Percentiles rank a stretch among this genome's conserved stretches.
Conservation (phyloP, 2,888 invertebrate genomes). For the Himalopsyche tibetana region DNA sequence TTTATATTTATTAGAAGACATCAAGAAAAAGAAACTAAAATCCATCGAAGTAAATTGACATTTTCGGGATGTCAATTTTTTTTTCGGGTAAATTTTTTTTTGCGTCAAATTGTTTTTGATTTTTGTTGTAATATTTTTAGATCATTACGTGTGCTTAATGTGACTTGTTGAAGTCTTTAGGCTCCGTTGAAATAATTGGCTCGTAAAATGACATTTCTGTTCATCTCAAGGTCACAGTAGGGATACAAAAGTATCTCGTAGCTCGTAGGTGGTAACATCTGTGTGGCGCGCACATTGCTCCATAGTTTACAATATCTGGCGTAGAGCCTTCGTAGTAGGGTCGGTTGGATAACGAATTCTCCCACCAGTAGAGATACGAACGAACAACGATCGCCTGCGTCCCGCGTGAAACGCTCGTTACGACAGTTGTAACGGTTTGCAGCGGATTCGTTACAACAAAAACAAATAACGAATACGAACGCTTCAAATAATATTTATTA, state of each 20-base stretch:
- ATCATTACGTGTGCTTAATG: no score
- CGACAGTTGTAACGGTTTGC: slow-evolving; percentile 9
- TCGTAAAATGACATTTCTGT: background rate
- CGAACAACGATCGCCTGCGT: slow-evolving; percentile 34
- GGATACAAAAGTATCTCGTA: background rate
- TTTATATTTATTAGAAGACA: no score
- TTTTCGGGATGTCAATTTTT: no score
- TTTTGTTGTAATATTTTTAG: no score
- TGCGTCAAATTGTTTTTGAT: no score
- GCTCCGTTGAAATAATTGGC: background rate
- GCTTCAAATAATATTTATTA: background rate
- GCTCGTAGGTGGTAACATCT: background rate
- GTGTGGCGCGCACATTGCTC: slow-evolving; percentile 25
- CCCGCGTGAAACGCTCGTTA: slow-evolving; percentile 26
- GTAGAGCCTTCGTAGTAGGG: slow-evolving; percentile 8
- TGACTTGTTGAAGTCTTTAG: no score
- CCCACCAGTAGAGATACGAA: slow-evolving; percentile 34
- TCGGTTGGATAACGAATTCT: slow-evolving; percentile 30
- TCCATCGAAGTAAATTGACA: no score
- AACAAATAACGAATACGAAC: slow-evolving; percentile 3
- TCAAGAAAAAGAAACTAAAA: no score
- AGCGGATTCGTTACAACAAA: slow-evolving; percentile 20
- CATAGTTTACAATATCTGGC: slow-evolving; percentile 11
- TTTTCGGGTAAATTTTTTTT: no score
- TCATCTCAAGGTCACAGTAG: slow-evolving; percentile 2